Base-by-base conservation (phyloP, 64 coral and sea anemone species). In the Platygyra sinensis region DNA sequence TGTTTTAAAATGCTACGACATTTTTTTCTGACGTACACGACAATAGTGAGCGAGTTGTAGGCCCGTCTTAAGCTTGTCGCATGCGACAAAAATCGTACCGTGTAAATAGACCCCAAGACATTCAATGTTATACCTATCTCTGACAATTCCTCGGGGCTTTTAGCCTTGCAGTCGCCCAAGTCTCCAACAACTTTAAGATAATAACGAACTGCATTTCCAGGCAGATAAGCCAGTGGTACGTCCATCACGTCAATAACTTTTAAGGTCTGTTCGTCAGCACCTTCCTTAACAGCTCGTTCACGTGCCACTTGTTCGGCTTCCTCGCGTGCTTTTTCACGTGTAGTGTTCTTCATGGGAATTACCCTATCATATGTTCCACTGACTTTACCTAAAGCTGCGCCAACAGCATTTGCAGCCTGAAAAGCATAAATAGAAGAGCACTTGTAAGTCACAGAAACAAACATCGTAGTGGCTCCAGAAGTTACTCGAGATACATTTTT, bases 331-430 rank as follows among this genome's bases (percentile, higher is more conserved):
- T 86, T 79, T 54, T 93, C 88, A 52, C 89, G 75, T n/a, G 92
- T 73, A 80, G 32, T 98, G 12, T 78, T 77, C 13, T 67, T 86
- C 55, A 98, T 75, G 55, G 79, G 77, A 72, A 91, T 73, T 27
- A 98, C 88, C 67, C 88, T 82, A 80, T 98, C 93, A 28, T 93
- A 91, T 2, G 67, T 90, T 30, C 90, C 96, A 90, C 90, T 93
- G 51, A 98, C 90, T 89, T 98, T 92, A 76, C 96, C 91, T 9
- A 98, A 79, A 52, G 93, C 96, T 74, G 96, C 94, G 82, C 94
- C 96, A 78, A 95, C 91, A 49, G 96, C 96, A 87, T 98, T 98
- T 59, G 96, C 96, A 50, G 91, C 93, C 96, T 98, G 42, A 5
- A 10, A 36, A 77, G 61, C 8, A 86, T n/a, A 30, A 57, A 63